A percentile compares a stretch with the other conserved stretches of the same genome.
Evolutionary conservation across 1,140 invertebrate genomes (phyloP).

Genomic region (Megathymus violae): DNA sequence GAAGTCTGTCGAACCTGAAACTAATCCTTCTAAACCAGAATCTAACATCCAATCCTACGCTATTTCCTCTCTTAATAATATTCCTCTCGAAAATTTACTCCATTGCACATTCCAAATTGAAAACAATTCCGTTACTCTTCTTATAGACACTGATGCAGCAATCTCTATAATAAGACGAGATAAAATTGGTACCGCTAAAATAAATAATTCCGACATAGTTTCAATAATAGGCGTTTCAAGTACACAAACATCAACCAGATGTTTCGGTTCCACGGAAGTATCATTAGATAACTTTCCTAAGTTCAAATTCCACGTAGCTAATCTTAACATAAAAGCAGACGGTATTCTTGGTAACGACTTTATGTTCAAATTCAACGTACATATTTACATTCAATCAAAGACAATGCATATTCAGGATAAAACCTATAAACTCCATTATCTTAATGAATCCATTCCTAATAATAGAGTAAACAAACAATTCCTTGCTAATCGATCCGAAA

Average conservation of each 20-base stretch:
- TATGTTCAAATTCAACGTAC: conserved; percentile 45
- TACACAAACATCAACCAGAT: conserved; percentile 13
- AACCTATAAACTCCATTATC: conserved; percentile 41
- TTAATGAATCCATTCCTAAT: conserved; percentile 24
- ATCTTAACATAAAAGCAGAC: conserved; percentile 46
- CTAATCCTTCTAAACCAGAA: not conserved
- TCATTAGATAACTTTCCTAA: conserved; percentile 41
- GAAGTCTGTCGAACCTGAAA: too few relatives aligned
- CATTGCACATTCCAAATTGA: conserved; percentile 28
- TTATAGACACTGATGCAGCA: conserved; percentile 22
- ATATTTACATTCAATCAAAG: conserved; percentile 46
- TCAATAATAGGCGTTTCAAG: conserved; percentile 30
- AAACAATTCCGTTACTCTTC: conserved; percentile 16
- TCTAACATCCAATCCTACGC: conserved; percentile 5
- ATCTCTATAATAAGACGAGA: conserved; percentile 27
- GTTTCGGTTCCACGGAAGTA: conserved; percentile 37
- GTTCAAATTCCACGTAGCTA: conserved; percentile 43
- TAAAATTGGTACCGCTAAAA: conserved; percentile 14
- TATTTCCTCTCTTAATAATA: conserved; percentile 5
- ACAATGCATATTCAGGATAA: conserved; percentile 40
- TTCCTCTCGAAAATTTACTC: conserved; percentile 8
- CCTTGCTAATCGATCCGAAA: conserved; percentile 40
- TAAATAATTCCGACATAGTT: conserved; percentile 20
- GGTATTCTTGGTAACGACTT: conserved; percentile 52
- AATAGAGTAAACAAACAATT: conserved; percentile 28